Evolutionary conservation across 2,797 vertebrate genomes (phyloP).

Genomic region (Myotis vivesi): DNA sequence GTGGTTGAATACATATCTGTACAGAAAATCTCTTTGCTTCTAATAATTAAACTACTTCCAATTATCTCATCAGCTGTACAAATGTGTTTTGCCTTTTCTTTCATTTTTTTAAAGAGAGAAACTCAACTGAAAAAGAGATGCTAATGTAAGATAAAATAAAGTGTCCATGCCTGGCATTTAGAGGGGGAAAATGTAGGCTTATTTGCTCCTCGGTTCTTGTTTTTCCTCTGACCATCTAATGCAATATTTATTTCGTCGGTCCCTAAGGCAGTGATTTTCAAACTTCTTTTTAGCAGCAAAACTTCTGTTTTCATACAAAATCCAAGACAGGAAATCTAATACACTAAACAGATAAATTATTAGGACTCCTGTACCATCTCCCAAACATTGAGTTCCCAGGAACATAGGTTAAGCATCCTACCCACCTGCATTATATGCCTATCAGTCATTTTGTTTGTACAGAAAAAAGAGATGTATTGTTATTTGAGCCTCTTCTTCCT

Average conservation of each 20-base stretch:
- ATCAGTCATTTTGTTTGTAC: background rate
- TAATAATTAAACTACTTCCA: slow-evolving; percentile 50
- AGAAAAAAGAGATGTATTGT: background rate
- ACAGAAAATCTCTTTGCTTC: slow-evolving; percentile 48
- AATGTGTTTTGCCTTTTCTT: slow-evolving; percentile 37
- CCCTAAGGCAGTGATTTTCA: slow-evolving; percentile 40
- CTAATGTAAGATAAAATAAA: background rate
- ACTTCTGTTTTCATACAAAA: background rate
- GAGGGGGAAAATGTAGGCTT: background rate
- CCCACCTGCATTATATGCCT: background rate
- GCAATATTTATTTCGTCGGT: slow-evolving; percentile 10
- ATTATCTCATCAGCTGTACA: background rate
- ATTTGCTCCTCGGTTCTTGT: background rate
- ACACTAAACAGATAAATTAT: slow-evolving; percentile 4
- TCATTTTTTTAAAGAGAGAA: background rate
- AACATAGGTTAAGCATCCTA: background rate
- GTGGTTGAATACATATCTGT: background rate
- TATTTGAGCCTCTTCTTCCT: background rate
- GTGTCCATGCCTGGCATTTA: background rate
- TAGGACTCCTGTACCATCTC: background rate
- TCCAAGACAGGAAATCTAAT: background rate
- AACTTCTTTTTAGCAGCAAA: slow-evolving; percentile 36
- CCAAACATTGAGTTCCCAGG: background rate
- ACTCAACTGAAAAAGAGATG: background rate
- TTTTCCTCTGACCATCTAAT: slow-evolving; percentile 27